Conservation (phyloP, 1,140 invertebrate species). For the Drosophila serrata region DNA sequence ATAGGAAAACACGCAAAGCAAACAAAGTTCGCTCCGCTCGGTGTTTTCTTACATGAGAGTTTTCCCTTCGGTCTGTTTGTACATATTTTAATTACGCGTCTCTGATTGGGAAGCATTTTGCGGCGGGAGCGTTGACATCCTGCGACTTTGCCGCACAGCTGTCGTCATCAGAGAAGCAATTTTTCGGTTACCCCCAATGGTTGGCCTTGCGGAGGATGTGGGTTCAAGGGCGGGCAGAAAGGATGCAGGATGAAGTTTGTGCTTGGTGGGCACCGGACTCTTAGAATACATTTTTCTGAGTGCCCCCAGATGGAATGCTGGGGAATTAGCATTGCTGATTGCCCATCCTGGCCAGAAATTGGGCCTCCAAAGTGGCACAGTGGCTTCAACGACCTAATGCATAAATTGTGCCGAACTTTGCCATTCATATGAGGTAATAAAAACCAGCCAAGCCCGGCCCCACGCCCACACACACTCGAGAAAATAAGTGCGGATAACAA, state of each 20-base stretch:
- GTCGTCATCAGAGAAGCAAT: conserved; percentile 48
- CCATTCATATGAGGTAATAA: conserved; percentile 46
- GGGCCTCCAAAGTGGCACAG: conserved; percentile 10
- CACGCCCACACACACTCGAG: conserved; percentile 4
- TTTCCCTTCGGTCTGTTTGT: conserved; percentile 68
- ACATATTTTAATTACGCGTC: conserved; percentile 82
- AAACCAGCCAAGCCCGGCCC: conserved; percentile 13
- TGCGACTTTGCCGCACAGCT: conserved; percentile 58
- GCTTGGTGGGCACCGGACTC: conserved; percentile 36
- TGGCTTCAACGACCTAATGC: conserved; percentile 38
- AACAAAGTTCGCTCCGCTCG: conserved; percentile 63
- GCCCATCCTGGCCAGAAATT: conserved; percentile 13
- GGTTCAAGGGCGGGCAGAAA: conserved; percentile 14
- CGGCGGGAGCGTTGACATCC: conserved; percentile 58
- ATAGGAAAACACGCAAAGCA: conserved; percentile 80
- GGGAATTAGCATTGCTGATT: conserved; percentile 57
- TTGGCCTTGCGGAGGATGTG: conserved; percentile 21
- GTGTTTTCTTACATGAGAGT: conserved; percentile 44
- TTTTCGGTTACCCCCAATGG: conserved; percentile 54
- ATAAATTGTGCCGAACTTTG: conserved; percentile 45
- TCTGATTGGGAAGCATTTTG: conserved; percentile 74
- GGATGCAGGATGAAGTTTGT: conserved; percentile 42
- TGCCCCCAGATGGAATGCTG: conserved; percentile 8
- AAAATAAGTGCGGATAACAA: conserved; percentile 28
- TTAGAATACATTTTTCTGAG: conserved; percentile 21